Evolutionary conservation across 2,888 invertebrate genomes (phyloP).

Genomic region (Allolobophora icterica): DNA sequence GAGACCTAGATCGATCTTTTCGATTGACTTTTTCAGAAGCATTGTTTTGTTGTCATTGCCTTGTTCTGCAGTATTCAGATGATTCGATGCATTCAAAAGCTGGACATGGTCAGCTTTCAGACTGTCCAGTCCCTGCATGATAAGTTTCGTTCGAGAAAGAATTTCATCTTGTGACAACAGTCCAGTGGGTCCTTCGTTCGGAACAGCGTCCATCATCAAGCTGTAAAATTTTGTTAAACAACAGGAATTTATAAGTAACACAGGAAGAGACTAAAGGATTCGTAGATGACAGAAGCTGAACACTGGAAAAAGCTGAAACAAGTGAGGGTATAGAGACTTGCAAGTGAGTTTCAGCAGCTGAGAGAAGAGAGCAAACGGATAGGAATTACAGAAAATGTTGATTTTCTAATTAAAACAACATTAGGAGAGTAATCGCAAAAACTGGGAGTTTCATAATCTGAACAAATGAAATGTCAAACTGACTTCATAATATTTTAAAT

Average conservation of each 20-base stretch:
- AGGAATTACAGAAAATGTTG: neutral
- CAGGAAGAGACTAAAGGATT: neutral
- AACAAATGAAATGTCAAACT: neutral
- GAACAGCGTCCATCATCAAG: neutral
- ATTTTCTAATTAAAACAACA: neutral
- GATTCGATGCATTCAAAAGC: slow-evolving; percentile 74
- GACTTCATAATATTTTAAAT: neutral
- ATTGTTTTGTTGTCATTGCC: slow-evolving; percentile 76
- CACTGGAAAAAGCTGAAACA: neutral
- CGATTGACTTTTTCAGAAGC: slow-evolving; percentile 90
- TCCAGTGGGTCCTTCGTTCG: neutral
- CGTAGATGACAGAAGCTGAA: neutral
- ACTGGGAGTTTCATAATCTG: neutral
- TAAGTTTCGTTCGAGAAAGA: slow-evolving; percentile 34
- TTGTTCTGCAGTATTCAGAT: slow-evolving; percentile 67
- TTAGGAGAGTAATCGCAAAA: neutral
- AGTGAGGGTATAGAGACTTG: neutral
- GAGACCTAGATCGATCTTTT: slow-evolving; percentile 92
- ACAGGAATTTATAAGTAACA: neutral
- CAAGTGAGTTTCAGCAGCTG: neutral
- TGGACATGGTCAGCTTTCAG: slow-evolving; percentile 77
- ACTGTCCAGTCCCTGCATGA: slow-evolving; percentile 35
- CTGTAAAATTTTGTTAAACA: neutral
- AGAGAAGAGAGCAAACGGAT: neutral
- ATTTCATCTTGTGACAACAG: slow-evolving; percentile 38